Base-by-base conservation (phyloP, 1,140 invertebrate genomes). In the Pachypeltis micranthus region DNA sequence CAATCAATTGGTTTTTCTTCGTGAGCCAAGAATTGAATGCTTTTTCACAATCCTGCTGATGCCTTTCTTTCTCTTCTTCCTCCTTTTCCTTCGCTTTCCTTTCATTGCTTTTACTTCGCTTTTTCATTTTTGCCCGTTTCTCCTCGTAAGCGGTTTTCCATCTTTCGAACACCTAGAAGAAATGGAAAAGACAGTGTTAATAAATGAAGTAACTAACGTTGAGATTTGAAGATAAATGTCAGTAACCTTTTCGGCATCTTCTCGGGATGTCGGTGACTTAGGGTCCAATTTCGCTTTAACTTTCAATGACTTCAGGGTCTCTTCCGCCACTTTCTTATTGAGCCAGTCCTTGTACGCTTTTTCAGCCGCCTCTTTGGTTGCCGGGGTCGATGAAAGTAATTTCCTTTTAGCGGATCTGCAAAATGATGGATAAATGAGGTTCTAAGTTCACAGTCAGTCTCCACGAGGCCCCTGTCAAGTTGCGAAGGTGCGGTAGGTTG, bases 301-400 rank as follows among this genome's bases (percentile, higher is more conserved):
- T 51, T 51, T 10, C 4, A 16, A 21, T 51, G 12, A 16, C 59
- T 62, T 59, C 29, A n/a, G 31, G 34, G 31, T 24, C 10, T 59
- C 44, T 58, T 63, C 24, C 21, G 28, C 24, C 28, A 26, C 39
- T 55, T 63, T 63, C 25, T 63, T 57, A 2, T 59, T 21, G 23
- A 62, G 27, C 63, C 58, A 64, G n/a, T 64, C 63, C 27, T 63
- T 34, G 31, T 51, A 62, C 27, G 34, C 61, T 44, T 61, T 58
- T 47, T 64, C 60, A 7, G 25, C 23, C 4, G 31, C 47, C 26
- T 55, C 61, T 39, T 51, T 51, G 12, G 47, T 21, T 21, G 47
- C 47, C 23, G 47, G 47, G 4, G 47, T 10, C 4, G 47, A 51
- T 4, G 19, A 10, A 3, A 21, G 47, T 4, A 51, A 4, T 21